Percentiles rank a stretch among this genome's conserved stretches.
Evolutionary conservation across 2,888 invertebrate genomes (phyloP).

Genomic region (Galerucella pusilla): DNA sequence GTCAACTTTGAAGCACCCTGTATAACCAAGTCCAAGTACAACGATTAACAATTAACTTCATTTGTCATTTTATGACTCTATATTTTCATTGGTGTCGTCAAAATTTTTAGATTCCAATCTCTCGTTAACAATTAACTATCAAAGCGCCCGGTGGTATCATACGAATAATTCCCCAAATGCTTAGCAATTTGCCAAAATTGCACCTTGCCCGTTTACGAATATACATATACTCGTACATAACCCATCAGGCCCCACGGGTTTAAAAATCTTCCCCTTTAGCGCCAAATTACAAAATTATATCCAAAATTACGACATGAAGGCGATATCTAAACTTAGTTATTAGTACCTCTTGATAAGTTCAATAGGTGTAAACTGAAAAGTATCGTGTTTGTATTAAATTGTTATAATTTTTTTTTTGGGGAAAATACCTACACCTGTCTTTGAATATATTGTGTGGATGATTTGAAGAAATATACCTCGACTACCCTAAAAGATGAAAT

Average conservation of each 20-base stretch:
- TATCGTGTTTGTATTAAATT: slow-evolving; percentile 49
- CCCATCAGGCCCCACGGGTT: slow-evolving; percentile 13
- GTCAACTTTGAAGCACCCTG: too few species aligned
- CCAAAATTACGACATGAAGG: slow-evolving; percentile 29
- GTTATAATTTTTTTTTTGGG: slow-evolving; percentile 23
- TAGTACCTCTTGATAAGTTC: slow-evolving; percentile 36
- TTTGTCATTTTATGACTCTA: neutral
- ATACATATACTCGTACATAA: neutral
- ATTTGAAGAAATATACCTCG: slow-evolving; percentile 31
- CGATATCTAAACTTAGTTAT: slow-evolving; percentile 39
- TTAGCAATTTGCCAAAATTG: slow-evolving; percentile 19
- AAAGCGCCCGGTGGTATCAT: slow-evolving; percentile 3
- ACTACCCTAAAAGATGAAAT: slow-evolving; percentile 48
- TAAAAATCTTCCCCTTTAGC: slow-evolving; percentile 26
- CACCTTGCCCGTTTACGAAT: slow-evolving; percentile 26
- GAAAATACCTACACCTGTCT: slow-evolving; percentile 21
- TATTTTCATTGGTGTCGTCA: neutral
- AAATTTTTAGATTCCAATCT: slow-evolving; percentile 1
- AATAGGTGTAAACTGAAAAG: slow-evolving; percentile 43
- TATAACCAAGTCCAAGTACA: neutral
- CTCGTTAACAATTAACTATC: neutral
- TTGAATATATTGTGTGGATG: slow-evolving; percentile 2
- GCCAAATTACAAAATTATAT: slow-evolving; percentile 32
- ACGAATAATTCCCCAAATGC: slow-evolving; percentile 14
- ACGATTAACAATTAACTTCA: neutral